These are phyloP conservation scores for Aradus depressus DNA, from an alignment of 2,888 invertebrate species.

Conservation along the genomic window DNA sequence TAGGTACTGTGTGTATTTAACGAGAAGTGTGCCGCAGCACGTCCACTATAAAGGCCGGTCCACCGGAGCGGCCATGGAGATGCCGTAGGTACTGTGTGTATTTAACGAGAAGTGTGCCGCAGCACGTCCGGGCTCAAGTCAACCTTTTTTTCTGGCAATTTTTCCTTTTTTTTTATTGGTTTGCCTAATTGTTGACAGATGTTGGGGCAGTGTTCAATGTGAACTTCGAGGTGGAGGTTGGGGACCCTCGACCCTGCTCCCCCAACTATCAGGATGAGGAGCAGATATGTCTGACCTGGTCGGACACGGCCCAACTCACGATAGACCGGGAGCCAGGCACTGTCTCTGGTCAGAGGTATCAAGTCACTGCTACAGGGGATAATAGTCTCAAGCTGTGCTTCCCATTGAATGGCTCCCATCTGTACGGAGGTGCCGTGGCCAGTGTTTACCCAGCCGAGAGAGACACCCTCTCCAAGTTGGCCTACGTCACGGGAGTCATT, in stretches of 20 bases:
- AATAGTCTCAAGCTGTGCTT: neutral
- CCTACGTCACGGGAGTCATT: constrained; percentile 7
- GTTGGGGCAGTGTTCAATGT: too few relatives aligned
- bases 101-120: too few relatives aligned
- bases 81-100: too few relatives aligned
- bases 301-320: neutral
- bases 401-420: constrained; percentile 7
- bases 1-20: too few relatives aligned
- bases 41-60: too few relatives aligned
- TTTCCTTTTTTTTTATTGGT: too few relatives aligned
- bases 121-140: too few relatives aligned
- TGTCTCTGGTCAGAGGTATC: neutral
- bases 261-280: neutral
- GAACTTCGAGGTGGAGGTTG: neutral
- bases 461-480: constrained; percentile 1
- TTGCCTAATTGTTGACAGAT: too few relatives aligned
- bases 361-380: neutral
- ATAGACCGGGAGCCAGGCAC: neutral
- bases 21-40: too few relatives aligned
- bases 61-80: too few relatives aligned
- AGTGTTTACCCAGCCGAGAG: constrained; percentile 15
- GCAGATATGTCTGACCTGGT: constrained; percentile 2
- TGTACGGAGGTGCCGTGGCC: constrained; percentile 20
- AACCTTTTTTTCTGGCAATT: too few relatives aligned
- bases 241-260: constrained; percentile 5